Conservation (phyloP, 2,113 vertebrate species). For the Rhinoderma darwinii region DNA sequence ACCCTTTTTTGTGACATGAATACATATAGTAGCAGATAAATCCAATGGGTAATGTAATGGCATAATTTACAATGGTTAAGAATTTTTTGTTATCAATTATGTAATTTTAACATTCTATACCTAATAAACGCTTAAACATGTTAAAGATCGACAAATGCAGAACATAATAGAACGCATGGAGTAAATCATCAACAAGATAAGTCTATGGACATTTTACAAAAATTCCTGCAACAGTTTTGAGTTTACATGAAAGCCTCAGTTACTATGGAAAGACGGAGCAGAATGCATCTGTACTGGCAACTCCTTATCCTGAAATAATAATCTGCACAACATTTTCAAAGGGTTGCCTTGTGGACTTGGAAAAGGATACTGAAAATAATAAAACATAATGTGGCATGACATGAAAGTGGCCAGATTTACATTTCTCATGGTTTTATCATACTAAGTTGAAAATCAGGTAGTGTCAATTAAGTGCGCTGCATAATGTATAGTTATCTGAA, state of each 20-base stretch:
- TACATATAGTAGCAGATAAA: too few relatives aligned
- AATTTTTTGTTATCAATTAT: background rate
- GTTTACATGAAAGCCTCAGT: constrained; percentile 50
- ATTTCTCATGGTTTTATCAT: constrained; percentile 56
- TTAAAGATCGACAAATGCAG: background rate
- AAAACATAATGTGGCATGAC: constrained; percentile 60
- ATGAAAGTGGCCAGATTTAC: constrained; percentile 58
- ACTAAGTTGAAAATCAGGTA: constrained; percentile 55
- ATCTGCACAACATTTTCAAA: constrained; percentile 57
- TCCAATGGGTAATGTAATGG: too few relatives aligned
- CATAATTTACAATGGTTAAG: background rate
- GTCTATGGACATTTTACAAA: background rate
- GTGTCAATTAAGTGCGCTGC: constrained; percentile 55
- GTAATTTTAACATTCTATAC: background rate
- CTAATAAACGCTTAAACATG: background rate
- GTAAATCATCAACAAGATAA: background rate
- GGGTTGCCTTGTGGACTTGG: constrained; percentile 48
- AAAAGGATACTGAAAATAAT: constrained; percentile 57
- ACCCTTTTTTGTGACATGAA: too few relatives aligned
- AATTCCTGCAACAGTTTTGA: constrained; percentile 7
- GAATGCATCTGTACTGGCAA: constrained; percentile 42
- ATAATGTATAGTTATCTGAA: constrained; percentile 56
- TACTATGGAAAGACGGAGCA: constrained; percentile 49
- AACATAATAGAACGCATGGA: background rate
- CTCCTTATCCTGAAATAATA: constrained; percentile 51